Evolutionary conservation across 2,888 invertebrate species (phyloP).

Genomic region (Exocentrus adspersus): DNA sequence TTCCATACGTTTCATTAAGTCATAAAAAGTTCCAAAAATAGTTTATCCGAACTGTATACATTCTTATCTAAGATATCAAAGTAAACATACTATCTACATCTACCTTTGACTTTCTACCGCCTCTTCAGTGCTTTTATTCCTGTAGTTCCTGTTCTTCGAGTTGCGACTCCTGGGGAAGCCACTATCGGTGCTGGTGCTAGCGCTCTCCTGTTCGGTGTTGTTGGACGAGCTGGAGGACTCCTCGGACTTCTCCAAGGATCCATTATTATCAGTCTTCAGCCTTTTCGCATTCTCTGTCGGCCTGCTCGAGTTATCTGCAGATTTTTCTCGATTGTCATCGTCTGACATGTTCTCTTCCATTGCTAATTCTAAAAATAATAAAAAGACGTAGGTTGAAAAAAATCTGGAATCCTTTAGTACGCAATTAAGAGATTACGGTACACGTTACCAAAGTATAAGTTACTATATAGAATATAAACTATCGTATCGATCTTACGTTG

Average conservation of each 20-base stretch:
- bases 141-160: slow-evolving; percentile 51
- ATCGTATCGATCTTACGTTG: slow-evolving; percentile 23
- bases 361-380: slow-evolving; percentile 47
- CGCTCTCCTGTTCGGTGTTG: slow-evolving; percentile 48
- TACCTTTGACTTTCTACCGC: slow-evolving; percentile 47
- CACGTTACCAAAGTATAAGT: neutral
- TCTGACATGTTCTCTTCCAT: slow-evolving; percentile 53
- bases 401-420: neutral
- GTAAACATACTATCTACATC: slow-evolving; percentile 3
- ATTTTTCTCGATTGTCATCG: slow-evolving; percentile 40
- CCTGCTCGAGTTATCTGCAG: slow-evolving; percentile 30
- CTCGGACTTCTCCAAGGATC: slow-evolving; percentile 43
- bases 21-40: no score
- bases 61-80: neutral
- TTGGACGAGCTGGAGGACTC: slow-evolving; percentile 51
- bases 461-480: no score
- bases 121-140: slow-evolving; percentile 38
- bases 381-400: slow-evolving; percentile 37
- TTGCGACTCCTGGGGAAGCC: slow-evolving; percentile 49
- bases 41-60: no score
- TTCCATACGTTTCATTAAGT: no score
- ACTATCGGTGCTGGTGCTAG: slow-evolving; percentile 52
- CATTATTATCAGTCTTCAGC: slow-evolving; percentile 51
- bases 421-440: neutral
- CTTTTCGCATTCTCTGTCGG: slow-evolving; percentile 50